These are phyloP conservation scores for Harpalus rufipes DNA, from an alignment of 2,888 invertebrate genomes.

Conservation along the genomic window DNA sequence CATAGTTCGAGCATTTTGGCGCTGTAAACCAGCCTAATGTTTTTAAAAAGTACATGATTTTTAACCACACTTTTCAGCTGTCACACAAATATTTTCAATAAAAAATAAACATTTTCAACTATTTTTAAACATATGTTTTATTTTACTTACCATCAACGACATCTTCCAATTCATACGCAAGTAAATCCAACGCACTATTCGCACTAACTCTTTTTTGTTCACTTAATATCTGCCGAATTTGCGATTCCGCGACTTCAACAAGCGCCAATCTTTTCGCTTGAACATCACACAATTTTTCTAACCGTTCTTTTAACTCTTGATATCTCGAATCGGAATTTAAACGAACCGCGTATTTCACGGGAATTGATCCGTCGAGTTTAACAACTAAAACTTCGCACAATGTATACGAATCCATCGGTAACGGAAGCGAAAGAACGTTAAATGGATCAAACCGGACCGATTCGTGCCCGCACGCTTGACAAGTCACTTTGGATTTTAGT, in stretches of 20 bases:
- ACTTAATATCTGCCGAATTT: constrained; percentile 81
- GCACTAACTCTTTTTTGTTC: constrained; percentile 80
- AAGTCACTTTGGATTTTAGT: constrained; percentile 91
- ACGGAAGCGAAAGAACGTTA: constrained; percentile 91
- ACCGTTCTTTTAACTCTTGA: constrained; percentile 85
- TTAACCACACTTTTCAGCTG: too few species aligned
- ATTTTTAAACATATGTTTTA: too few species aligned
- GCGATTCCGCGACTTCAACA: constrained; percentile 86
- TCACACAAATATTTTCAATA: too few species aligned
- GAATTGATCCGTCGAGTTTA: constrained; percentile 89
- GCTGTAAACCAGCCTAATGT: too few species aligned
- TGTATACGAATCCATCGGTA: constrained; percentile 93
- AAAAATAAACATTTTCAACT: too few species aligned
- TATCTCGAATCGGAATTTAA: constrained; percentile 91
- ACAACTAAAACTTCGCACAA: constrained; percentile 88
- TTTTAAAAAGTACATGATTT: too few species aligned
- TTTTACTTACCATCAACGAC: constrained; percentile 17
- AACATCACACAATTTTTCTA: constrained; percentile 83
- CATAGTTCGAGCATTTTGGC: too few species aligned
- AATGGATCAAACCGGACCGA: constrained; percentile 95
- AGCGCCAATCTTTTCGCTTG: constrained; percentile 83
- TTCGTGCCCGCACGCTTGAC: constrained; percentile 89
- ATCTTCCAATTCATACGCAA: constrained; percentile 82
- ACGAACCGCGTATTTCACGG: constrained; percentile 90
- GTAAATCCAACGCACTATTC: constrained; percentile 80